phyloP scores from a whole-genome alignment of 2,888 invertebrate genomes.

The Octodonta nipae region DNA sequence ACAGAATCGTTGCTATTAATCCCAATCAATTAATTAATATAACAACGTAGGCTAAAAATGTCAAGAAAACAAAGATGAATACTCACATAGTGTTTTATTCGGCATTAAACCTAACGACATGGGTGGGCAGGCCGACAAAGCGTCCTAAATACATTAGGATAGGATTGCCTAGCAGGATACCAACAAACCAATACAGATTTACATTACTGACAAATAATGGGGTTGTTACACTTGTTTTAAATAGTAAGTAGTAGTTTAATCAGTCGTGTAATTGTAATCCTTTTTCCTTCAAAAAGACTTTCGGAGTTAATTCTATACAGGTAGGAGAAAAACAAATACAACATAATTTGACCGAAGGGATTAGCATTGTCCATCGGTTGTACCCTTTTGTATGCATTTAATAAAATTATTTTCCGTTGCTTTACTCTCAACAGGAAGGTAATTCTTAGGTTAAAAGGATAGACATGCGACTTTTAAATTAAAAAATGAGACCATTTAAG shows the following conservation, averaged over 20 bases:
- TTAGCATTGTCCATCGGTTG: slow-evolving; percentile 9
- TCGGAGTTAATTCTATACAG: slow-evolving; percentile 21
- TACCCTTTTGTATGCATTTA: slow-evolving; percentile 11
- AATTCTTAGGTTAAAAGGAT: too few relatives aligned
- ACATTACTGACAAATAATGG: slow-evolving; percentile 29
- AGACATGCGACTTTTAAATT: too few relatives aligned
- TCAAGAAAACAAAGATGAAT: slow-evolving; percentile 4
- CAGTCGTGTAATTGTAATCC: slow-evolving; percentile 28
- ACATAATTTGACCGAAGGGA: slow-evolving; percentile 12
- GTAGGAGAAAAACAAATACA: slow-evolving; percentile 19
- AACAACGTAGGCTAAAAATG: too few relatives aligned
- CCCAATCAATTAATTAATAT: too few relatives aligned
- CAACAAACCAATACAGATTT: slow-evolving; percentile 24
- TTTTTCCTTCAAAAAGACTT: slow-evolving; percentile 17
- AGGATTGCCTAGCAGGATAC: slow-evolving; percentile 30
- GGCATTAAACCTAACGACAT: slow-evolving; percentile 17
- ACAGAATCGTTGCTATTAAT: too few relatives aligned
- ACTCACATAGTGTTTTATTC: slow-evolving; percentile 11
- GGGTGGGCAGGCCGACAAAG: slow-evolving; percentile 32
- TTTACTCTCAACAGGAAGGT: too few relatives aligned
- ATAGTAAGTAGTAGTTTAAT: slow-evolving; percentile 25
- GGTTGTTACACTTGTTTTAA: slow-evolving; percentile 30
- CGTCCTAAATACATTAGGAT: slow-evolving; percentile 32
- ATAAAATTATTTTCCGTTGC: slow-evolving; percentile 11
- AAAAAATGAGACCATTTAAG: too few relatives aligned